Conservation (phyloP, 2,797 vertebrate genomes). For the Gadopsis marmoratus region DNA sequence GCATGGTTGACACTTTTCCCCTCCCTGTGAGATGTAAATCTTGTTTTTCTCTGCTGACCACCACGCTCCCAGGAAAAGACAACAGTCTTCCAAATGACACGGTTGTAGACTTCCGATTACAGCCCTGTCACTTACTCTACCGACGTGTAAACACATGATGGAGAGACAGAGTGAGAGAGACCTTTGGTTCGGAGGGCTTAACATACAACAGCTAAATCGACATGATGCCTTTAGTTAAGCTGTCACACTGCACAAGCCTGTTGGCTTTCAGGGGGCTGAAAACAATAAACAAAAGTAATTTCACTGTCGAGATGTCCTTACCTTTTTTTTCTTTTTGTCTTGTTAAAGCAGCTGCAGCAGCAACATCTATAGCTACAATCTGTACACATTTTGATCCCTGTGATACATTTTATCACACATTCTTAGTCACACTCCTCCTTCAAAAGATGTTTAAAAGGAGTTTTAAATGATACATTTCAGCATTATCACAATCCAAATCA, state of each 20-base stretch:
- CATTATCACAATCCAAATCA: constrained; percentile 35
- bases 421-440: constrained; percentile 1
- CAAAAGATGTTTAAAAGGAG: constrained; percentile 8
- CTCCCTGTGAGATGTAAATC: constrained; percentile 80
- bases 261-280: constrained; percentile 30
- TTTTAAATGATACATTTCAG: constrained; percentile 28
- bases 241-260: constrained; percentile 43
- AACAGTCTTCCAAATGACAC: constrained; percentile 85
- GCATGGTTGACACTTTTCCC: constrained; percentile 74
- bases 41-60: constrained; percentile 83
- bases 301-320: constrained; percentile 27
- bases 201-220: constrained; percentile 54
- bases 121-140: constrained; percentile 81
- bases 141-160: constrained; percentile 73
- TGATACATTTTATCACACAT: constrained; percentile 10
- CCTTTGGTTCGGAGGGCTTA: constrained; percentile 55
- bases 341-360: neutral
- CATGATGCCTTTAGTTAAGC: constrained; percentile 57
- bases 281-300: constrained; percentile 31
- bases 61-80: constrained; percentile 80
- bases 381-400: constrained; percentile 9
- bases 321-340: neutral
- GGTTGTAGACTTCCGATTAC: constrained; percentile 86
- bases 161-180: constrained; percentile 54
- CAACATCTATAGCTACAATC: constrained; percentile 1